Conservation (phyloP, 1,140 invertebrate species). For the Xylocopa sonorina region DNA sequence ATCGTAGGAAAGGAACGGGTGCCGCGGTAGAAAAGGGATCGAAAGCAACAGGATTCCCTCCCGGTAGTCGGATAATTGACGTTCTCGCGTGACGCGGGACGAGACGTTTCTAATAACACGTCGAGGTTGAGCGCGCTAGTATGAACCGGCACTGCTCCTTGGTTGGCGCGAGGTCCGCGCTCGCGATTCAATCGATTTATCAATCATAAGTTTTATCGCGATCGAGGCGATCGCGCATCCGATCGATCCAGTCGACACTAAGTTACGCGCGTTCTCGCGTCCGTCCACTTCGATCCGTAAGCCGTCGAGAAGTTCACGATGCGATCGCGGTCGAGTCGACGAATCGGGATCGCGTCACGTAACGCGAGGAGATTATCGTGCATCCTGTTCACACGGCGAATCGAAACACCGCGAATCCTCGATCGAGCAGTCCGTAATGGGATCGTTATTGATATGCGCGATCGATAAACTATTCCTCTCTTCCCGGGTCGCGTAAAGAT, state of each 20-base stretch:
- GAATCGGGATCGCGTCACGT: constrained; percentile 48
- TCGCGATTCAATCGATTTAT: constrained; percentile 58
- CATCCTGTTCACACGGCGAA: constrained; percentile 25
- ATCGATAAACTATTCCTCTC: constrained; percentile 19
- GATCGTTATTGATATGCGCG: constrained; percentile 32
- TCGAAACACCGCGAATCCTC: background rate
- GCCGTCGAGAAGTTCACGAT: no score
- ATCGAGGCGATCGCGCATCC: constrained; percentile 35
- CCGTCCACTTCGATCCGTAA: background rate
- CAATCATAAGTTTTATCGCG: constrained; percentile 59
- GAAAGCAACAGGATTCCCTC: background rate
- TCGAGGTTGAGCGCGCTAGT: constrained; percentile 31
- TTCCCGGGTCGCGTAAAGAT: background rate
- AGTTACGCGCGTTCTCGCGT: constrained; percentile 19
- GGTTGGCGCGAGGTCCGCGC: constrained; percentile 17
- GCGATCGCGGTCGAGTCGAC: constrained; percentile 43
- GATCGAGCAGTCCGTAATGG: background rate
- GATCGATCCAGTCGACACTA: constrained; percentile 29
- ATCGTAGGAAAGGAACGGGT: constrained; percentile 32
- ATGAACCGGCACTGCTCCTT: constrained; percentile 7
- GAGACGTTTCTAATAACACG: constrained; percentile 45
- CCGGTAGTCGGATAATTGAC: constrained; percentile 53
- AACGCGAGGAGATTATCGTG: constrained; percentile 46
- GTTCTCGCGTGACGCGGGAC: constrained; percentile 41
- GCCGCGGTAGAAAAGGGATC: background rate